Conservation (phyloP, 2,797 vertebrate genomes). For the Brachyrhaphis roseni region DNA sequence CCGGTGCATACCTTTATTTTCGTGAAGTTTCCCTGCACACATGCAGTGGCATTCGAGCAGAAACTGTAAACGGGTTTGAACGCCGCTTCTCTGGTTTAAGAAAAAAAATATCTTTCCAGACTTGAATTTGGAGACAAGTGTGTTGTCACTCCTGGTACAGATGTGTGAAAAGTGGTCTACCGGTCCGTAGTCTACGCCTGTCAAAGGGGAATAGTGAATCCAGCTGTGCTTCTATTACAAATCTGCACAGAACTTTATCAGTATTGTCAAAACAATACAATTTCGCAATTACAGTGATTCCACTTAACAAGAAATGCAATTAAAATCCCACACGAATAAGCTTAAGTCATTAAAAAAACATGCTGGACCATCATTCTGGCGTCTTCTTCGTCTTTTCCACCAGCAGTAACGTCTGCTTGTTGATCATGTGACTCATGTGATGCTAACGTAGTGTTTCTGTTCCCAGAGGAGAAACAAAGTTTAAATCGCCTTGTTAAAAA, state of each 20-base stretch:
- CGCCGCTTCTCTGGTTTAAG: not conserved
- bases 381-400: too few relatives aligned
- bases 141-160: not conserved
- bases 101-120: constrained; percentile 14
- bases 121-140: not conserved
- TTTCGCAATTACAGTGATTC: too few relatives aligned
- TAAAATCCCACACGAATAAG: too few relatives aligned
- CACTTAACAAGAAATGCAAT: too few relatives aligned
- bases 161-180: not conserved
- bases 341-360: too few relatives aligned
- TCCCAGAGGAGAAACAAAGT: not conserved
- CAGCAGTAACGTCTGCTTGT: too few relatives aligned
- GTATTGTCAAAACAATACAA: too few relatives aligned
- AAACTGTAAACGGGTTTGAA: not conserved
- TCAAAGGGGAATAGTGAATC: not conserved
- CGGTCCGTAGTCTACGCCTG: not conserved
- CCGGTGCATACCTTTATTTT: constrained; percentile 13
- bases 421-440: too few relatives aligned
- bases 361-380: too few relatives aligned
- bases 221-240: too few relatives aligned
- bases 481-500: not conserved
- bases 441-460: too few relatives aligned
- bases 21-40: not conserved
- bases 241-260: too few relatives aligned
- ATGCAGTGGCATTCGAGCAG: not conserved